Evolutionary conservation across 2,797 vertebrate species (phyloP).

Genomic region (Siniperca scherzeri): DNA sequence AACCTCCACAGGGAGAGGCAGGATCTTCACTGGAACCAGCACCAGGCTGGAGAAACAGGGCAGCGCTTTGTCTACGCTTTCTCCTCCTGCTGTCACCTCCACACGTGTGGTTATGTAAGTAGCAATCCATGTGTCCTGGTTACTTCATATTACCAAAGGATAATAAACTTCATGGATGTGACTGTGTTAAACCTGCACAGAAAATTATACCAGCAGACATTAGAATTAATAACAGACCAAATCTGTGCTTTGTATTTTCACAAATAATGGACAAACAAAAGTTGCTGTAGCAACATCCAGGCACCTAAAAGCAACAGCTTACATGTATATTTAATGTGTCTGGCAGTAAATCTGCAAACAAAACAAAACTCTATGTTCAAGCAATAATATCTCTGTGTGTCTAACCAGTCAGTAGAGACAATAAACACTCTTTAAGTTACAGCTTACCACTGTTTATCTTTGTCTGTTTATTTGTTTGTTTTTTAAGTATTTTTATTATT

Average conservation of each 20-base stretch:
- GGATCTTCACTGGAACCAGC: constrained; percentile 73
- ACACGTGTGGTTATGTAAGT: constrained; percentile 82
- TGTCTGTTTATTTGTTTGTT: background rate
- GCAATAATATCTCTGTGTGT: background rate
- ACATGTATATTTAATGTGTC: constrained; percentile 61
- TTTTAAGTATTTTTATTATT: too few species aligned
- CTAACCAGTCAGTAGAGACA: background rate
- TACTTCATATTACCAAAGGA: background rate
- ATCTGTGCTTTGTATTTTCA: constrained; percentile 24
- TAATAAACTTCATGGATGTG: background rate
- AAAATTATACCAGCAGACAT: constrained; percentile 1
- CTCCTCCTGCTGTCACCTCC: constrained; percentile 72
- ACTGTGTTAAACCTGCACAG: background rate
- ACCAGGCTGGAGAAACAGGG: constrained; percentile 70
- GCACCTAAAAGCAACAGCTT: constrained; percentile 26
- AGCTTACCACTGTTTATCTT: background rate
- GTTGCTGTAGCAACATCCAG: constrained; percentile 14
- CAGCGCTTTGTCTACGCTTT: constrained; percentile 62
- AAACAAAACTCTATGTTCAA: constrained; percentile 6
- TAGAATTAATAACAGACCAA: background rate
- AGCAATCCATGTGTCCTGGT: background rate
- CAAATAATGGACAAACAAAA: constrained; percentile 6
- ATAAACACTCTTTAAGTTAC: background rate
- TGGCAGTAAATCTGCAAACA: constrained; percentile 42
- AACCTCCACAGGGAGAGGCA: constrained; percentile 60